Conservation (phyloP, 2,888 invertebrate genomes). For the Catocala fraxini region DNA sequence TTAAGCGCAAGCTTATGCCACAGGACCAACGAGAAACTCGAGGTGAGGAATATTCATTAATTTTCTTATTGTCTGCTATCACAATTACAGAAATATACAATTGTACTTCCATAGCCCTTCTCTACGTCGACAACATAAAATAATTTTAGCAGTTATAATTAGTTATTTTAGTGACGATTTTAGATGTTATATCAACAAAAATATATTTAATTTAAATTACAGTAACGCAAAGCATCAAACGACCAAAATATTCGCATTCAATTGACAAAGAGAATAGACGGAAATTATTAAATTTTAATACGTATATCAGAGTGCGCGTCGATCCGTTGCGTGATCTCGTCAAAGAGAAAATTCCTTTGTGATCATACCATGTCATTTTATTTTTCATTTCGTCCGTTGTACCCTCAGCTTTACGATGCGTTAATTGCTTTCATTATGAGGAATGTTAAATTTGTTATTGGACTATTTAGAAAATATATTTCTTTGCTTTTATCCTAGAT, state of each 20-base stretch:
- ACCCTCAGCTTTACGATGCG: constrained; percentile 48
- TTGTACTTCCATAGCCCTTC: no score
- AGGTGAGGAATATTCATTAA: no score
- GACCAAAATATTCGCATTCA: constrained; percentile 46
- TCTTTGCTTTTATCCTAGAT: background rate
- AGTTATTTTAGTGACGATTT: background rate
- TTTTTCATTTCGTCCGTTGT: constrained; percentile 57
- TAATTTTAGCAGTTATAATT: no score
- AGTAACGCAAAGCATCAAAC: constrained; percentile 36
- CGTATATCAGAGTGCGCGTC: constrained; percentile 55
- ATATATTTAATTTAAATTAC: constrained; percentile 13
- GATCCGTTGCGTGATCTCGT: constrained; percentile 63
- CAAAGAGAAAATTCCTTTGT: constrained; percentile 76
- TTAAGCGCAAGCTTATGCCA: no score
- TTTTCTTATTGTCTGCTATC: no score
- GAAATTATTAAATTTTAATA: constrained; percentile 72
- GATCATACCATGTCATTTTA: constrained; percentile 58
- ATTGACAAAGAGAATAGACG: constrained; percentile 64
- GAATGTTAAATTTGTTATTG: constrained; percentile 12
- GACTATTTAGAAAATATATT: background rate
- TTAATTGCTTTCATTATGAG: constrained; percentile 56
- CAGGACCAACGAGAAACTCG: no score
- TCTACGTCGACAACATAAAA: no score
- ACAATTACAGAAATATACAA: no score
- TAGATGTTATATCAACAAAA: background rate